These are phyloP conservation scores for Epinotia nisella DNA, from an alignment of 2,888 invertebrate species.

Conservation along the genomic window DNA sequence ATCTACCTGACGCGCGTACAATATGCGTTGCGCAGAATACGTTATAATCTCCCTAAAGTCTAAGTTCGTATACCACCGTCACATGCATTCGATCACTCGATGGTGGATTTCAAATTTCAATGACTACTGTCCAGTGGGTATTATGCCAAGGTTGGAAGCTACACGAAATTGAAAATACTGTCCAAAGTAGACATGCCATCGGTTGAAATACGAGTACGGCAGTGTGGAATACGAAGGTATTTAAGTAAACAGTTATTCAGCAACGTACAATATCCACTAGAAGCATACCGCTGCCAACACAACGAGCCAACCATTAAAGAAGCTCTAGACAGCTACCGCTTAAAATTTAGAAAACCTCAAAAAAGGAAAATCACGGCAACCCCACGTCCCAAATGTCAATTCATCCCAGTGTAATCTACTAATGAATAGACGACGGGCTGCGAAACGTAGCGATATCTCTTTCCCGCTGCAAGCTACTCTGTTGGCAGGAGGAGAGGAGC, in stretches of 20 bases:
- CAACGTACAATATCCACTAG: not conserved
- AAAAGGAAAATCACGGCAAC: constrained; percentile 73
- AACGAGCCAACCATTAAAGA: constrained; percentile 8
- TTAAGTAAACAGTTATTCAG: not conserved
- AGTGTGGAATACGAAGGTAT: too few species aligned
- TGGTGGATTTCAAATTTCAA: too few species aligned
- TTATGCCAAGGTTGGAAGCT: too few species aligned
- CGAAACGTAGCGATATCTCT: constrained; percentile 68
- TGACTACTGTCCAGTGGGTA: too few species aligned
- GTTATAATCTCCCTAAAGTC: too few species aligned
- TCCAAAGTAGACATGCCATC: too few species aligned
- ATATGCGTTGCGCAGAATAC: too few species aligned
- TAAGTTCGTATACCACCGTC: too few species aligned
- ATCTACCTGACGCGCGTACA: too few species aligned
- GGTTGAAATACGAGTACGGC: too few species aligned
- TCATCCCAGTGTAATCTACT: constrained; percentile 80
- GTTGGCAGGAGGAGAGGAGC: constrained; percentile 66
- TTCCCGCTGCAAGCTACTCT: constrained; percentile 57
- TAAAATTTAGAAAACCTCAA: constrained; percentile 76
- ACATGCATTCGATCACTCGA: too few species aligned
- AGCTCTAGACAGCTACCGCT: constrained; percentile 52
- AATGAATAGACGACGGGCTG: constrained; percentile 78
- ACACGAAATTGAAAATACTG: too few species aligned
- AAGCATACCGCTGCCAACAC: not conserved
- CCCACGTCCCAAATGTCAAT: constrained; percentile 81